A percentile compares a stretch with the other conserved stretches of the same genome.
phyloP scores from a whole-genome alignment of 2,888 invertebrate genomes.

The Eueremaeus valkanovi region DNA sequence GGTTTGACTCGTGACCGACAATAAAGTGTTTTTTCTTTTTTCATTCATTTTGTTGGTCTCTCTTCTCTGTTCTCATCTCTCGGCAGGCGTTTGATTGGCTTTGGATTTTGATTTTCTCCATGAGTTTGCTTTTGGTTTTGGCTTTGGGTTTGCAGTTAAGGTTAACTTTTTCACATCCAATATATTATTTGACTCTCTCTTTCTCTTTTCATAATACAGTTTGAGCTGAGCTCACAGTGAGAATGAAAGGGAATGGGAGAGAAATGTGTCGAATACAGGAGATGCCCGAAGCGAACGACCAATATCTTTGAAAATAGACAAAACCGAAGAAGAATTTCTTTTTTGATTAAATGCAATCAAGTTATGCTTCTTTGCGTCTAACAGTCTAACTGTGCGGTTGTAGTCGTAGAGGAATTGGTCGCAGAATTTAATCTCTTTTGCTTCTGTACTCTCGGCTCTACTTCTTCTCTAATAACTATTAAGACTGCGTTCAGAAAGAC shows the following conservation, averaged over 20 bases:
- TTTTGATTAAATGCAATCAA: slow-evolving; percentile 24
- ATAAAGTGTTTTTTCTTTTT: slow-evolving; percentile 14
- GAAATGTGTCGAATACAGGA: neutral
- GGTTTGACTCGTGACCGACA: slow-evolving; percentile 18
- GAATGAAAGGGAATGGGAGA: neutral
- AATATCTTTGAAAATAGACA: neutral
- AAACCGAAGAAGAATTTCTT: neutral
- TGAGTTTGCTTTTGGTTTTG: neutral
- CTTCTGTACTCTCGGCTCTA: too few species aligned
- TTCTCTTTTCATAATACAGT: neutral
- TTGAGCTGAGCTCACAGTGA: neutral
- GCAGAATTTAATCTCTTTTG: neutral
- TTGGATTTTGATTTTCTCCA: neutral
- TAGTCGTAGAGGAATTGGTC: neutral
- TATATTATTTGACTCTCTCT: slow-evolving; percentile 2
- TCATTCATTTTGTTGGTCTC: neutral
- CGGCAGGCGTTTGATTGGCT: slow-evolving; percentile 13
- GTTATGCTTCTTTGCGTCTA: neutral
- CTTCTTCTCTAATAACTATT: neutral
- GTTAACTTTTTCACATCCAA: slow-evolving; percentile 5
- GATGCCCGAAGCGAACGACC: neutral
- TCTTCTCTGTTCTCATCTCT: neutral
- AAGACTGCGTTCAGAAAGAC: neutral
- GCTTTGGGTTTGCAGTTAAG: neutral
- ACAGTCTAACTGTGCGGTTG: neutral